phyloP scores from a whole-genome alignment of 2,113 vertebrate genomes.

The Vireo altiloquus region DNA sequence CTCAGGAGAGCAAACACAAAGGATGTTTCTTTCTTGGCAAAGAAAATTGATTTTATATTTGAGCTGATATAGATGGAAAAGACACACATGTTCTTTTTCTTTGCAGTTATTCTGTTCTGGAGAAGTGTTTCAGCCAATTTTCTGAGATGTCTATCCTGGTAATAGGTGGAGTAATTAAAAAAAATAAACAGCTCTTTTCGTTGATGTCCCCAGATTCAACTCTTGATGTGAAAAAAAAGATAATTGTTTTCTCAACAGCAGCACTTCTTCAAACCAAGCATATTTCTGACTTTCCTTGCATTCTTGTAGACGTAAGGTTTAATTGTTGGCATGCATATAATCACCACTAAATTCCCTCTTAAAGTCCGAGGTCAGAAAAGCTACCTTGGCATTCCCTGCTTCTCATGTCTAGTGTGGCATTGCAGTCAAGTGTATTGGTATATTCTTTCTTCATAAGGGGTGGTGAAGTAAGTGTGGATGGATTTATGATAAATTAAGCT shows the following conservation, averaged over 20 bases:
- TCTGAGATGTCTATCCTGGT: background rate
- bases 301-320: background rate
- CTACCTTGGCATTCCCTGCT: background rate
- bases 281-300: background rate
- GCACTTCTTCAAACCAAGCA: background rate
- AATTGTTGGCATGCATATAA: background rate
- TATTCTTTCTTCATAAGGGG: background rate
- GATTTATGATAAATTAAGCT: background rate
- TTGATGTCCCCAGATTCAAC: background rate
- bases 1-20: background rate
- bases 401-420: background rate
- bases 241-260: background rate
- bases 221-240: background rate
- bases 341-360: background rate
- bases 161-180: background rate
- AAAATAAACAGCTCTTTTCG: background rate
- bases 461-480: background rate
- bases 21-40: background rate
- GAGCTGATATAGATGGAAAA: background rate
- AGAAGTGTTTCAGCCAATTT: background rate
- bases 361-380: background rate
- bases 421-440: background rate
- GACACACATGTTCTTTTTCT: background rate
- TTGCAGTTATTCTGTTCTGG: background rate
- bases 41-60: slow-evolving; percentile 4